Conservation (phyloP, 2,797 vertebrate genomes). For the Etheostoma nigrum region DNA sequence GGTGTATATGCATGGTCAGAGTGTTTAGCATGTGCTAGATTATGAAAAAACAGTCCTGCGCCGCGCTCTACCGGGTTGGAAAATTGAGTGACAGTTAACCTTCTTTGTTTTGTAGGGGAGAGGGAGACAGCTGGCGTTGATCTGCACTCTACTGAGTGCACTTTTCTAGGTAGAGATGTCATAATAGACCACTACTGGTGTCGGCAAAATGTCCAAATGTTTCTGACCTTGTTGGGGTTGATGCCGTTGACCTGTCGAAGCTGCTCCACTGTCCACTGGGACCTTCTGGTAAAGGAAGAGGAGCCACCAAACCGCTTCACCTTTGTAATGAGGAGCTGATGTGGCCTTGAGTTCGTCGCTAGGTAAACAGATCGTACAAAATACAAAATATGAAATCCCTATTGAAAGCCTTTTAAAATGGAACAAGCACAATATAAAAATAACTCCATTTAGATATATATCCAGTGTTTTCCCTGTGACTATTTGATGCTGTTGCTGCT, state of each 20-base stretch:
- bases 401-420: background rate
- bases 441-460: too few relatives aligned
- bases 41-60: too few relatives aligned
- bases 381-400: background rate
- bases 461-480: too few relatives aligned
- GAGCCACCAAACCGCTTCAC: slow-evolving; percentile 93
- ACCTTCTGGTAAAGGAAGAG: slow-evolving; percentile 87
- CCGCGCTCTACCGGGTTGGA: too few relatives aligned
- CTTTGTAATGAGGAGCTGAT: slow-evolving; percentile 92
- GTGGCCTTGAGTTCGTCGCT: slow-evolving; percentile 92
- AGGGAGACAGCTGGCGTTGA: too few relatives aligned
- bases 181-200: background rate
- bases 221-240: slow-evolving; percentile 91
- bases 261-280: slow-evolving; percentile 93
- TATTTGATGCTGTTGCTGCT: too few relatives aligned
- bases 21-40: too few relatives aligned
- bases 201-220: background rate
- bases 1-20: too few relatives aligned
- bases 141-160: too few relatives aligned
- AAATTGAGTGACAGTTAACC: too few relatives aligned
- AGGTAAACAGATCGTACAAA: slow-evolving; percentile 13
- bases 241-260: slow-evolving; percentile 94
- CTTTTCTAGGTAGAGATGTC: too few relatives aligned
- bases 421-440: background rate
- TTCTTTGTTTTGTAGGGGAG: too few relatives aligned